A percentile compares a stretch with the other conserved stretches of the same genome.
Evolutionary conservation across 2,888 invertebrate species (phyloP).

Genomic region (Synanthedon tipuliformis): DNA sequence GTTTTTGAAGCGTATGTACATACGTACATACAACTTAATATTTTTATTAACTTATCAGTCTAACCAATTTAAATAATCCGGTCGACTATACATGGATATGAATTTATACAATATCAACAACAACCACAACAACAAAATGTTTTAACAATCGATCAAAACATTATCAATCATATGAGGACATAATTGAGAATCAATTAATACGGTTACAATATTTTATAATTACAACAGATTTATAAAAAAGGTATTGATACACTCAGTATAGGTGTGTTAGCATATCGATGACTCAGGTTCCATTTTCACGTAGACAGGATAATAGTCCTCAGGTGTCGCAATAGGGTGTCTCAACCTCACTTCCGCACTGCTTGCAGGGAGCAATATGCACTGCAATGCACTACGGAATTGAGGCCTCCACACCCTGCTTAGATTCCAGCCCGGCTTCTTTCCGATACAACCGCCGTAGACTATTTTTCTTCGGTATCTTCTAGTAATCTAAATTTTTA

Average conservation of each 20-base stretch:
- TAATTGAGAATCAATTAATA: too few relatives aligned
- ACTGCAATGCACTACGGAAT: slow-evolving; percentile 99
- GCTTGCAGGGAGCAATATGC: slow-evolving; percentile 87
- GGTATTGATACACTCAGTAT: neutral
- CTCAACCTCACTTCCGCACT: slow-evolving; percentile 91
- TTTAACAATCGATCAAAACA: too few relatives aligned
- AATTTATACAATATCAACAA: too few relatives aligned
- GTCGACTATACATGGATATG: too few relatives aligned
- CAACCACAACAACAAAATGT: too few relatives aligned
- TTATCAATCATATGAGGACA: too few relatives aligned
- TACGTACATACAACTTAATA: too few relatives aligned
- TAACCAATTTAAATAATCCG: too few relatives aligned
- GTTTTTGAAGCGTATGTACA: too few relatives aligned
- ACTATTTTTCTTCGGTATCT: neutral
- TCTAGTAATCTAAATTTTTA: neutral
- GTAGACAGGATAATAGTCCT: slow-evolving; percentile 8
- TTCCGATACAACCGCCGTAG: neutral
- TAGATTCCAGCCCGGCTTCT: neutral
- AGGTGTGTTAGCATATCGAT: slow-evolving; percentile 1
- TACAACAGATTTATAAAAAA: neutral
- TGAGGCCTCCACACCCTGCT: slow-evolving; percentile 77
- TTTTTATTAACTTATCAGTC: too few relatives aligned
- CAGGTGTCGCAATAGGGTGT: slow-evolving; percentile 37
- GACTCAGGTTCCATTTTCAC: neutral
- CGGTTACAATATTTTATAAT: too few relatives aligned